A percentile compares a stretch with the other conserved stretches of the same genome.
phyloP scores from a whole-genome alignment of 2,797 vertebrate genomes.

The Etheostoma nigrum region DNA sequence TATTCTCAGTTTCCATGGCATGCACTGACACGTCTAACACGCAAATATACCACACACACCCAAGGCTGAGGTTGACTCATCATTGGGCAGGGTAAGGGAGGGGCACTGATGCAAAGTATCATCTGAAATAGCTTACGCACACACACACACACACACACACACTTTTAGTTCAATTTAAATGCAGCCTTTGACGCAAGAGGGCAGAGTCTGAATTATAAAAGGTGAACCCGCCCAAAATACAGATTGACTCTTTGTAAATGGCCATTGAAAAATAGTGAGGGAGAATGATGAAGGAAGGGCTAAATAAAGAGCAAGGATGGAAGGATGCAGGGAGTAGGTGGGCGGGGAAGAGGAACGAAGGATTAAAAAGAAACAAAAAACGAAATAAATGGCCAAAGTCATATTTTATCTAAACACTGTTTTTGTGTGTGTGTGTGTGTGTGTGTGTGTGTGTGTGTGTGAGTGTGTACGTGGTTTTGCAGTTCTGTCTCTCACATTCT shows the following conservation, averaged over 20 bases:
- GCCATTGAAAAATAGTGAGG: slow-evolving; percentile 13
- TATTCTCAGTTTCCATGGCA: slow-evolving; percentile 66
- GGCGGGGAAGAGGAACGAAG: slow-evolving; percentile 15
- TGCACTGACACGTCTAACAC: slow-evolving; percentile 48
- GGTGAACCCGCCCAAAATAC: slow-evolving; percentile 56
- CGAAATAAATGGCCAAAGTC: slow-evolving; percentile 72
- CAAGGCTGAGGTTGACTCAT: slow-evolving; percentile 64
- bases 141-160: slow-evolving; percentile 5
- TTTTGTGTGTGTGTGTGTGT: too few relatives aligned
- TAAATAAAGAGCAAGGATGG: slow-evolving; percentile 3
- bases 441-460: too few relatives aligned
- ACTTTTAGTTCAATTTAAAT: slow-evolving; percentile 43
- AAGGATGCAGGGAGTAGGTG: slow-evolving; percentile 23
- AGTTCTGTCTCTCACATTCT: slow-evolving; percentile 22
- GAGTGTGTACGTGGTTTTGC: background rate
- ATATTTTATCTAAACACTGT: slow-evolving; percentile 79
- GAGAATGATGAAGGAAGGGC: background rate
- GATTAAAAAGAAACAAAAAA: slow-evolving; percentile 54
- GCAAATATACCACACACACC: slow-evolving; percentile 24
- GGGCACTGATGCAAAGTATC: slow-evolving; percentile 60
- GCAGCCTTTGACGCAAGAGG: slow-evolving; percentile 45
- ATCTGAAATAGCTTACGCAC: slow-evolving; percentile 49
- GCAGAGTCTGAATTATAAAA: slow-evolving; percentile 49
- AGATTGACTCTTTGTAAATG: slow-evolving; percentile 57
- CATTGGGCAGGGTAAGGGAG: slow-evolving; percentile 62